Evolutionary conservation across 2,797 vertebrate genomes (phyloP), one percentile per base, ranked within the genome.

Genomic region (Platalea minor): DNA sequence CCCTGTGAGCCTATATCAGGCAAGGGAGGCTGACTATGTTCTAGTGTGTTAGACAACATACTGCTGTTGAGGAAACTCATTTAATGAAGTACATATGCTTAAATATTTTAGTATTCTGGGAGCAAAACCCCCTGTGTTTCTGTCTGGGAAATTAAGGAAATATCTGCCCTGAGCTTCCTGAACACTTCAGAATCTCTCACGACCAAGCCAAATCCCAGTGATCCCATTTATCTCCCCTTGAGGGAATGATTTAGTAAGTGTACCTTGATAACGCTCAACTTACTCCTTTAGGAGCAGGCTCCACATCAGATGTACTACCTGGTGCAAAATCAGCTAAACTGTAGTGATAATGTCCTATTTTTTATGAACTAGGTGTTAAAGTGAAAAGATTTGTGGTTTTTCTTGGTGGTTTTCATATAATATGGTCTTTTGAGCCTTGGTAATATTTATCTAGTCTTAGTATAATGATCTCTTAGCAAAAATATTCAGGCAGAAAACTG

Each of bases 41-140:
- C 14, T 39, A 35, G 18, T 8, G 37, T 43, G 21, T 65, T 59
- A 56, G 67, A 31, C 8, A 69, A 7, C 9, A 18, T 23, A 35
- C 2, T 45, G 31, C 9, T 46, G 74, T 75, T 57, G 45, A 87
- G 11, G 54, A 84, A 92, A 75, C 21, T 65, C 7, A 23, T 39
- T 78, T 72, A 88, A 81, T 1, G 0, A 59, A 77, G n/a, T 57
- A 8, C 3, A 31, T 45, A 26, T 17, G 11, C 6, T 70, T 63
- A 89, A 87, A 69, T 37, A 35, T 28, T 91, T 88, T 9, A 41
- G 13, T 48, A 70, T 39, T 57, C 54, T 28, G 6, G 39, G 26
- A 85, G 25, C 2, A 88, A 85, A 76, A 1, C 0, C 0, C 4
- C 0, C 11, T 6, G 2, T 75, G 7, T 29, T 78, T 81, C 61